Evolutionary conservation across 2,113 vertebrate genomes (phyloP).

Genomic region (Nipponia nippon): DNA sequence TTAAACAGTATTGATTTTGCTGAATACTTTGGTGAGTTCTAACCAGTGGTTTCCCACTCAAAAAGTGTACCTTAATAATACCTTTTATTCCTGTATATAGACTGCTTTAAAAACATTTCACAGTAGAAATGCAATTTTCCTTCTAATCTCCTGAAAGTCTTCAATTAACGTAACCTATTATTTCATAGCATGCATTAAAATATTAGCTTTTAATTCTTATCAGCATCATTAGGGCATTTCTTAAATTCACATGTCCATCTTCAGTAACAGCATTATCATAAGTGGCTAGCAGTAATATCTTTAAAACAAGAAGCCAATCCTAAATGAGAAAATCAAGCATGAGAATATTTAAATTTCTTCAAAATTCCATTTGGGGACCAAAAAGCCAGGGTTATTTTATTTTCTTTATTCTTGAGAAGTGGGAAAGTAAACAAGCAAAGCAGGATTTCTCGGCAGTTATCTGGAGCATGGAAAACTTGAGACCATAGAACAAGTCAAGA

Average conservation of each 20-base stretch:
- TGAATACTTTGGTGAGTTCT: neutral
- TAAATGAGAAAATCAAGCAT: neutral
- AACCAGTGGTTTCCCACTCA: neutral
- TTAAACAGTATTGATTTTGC: neutral
- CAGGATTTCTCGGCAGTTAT: neutral
- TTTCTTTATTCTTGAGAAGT: neutral
- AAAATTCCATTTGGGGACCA: neutral
- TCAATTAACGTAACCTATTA: neutral
- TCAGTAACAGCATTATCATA: neutral
- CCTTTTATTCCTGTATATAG: neutral
- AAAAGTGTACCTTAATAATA: neutral
- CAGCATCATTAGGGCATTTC: neutral
- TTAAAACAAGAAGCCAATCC: neutral
- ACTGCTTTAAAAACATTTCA: neutral
- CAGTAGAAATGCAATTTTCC: neutral
- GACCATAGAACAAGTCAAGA: neutral
- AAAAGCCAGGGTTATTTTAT: neutral
- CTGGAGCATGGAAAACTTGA: neutral
- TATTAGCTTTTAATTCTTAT: neutral
- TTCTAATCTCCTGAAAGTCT: neutral
- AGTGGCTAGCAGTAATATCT: neutral
- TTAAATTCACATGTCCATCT: neutral
- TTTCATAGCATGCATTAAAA: neutral
- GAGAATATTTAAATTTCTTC: neutral
- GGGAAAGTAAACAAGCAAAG: neutral